Evolutionary conservation across 2,113 vertebrate genomes (phyloP), one percentile per base, ranked within the genome.

Genomic region (Vimba vimba): DNA sequence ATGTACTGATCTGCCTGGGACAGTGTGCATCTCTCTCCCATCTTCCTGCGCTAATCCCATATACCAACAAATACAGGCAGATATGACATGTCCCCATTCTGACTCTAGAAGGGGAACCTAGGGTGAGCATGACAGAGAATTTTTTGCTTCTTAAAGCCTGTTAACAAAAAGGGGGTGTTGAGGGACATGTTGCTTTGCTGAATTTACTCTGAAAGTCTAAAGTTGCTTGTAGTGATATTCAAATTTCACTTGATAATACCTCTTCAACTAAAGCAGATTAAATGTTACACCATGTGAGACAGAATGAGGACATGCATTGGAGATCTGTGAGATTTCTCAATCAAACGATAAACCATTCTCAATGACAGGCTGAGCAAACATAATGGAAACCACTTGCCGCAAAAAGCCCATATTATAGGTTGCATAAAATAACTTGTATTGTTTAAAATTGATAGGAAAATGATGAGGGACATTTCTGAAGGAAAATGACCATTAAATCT

Each of bases 301-400:
- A 92, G 92, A 92, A 92, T 89, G 88, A 92, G 91, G 90, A 76
- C 91, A 93, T 86, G n/a, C 80, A 64, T 52, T 66, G 73, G 84
- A 52, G 80, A 82, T 82, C 33, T 43, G 33, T 36, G 3, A 5
- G 19, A 33, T 36, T 69, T 69, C n/a, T 12, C 6, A 47, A 52
- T 33, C 73, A 75, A 75, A 75, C 0, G 30, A 76, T 64, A 50
- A 86, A 76, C 77, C n/a, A 17, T 55, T 60, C 19, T 55, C 27
- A 57, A 13, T 2, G 25, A 30, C 57, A 80, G 57, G 10, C 12
- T 43, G n/a, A 8, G 79, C 15, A 47, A 66, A 66, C 12, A 5
- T 66, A 81, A 64, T 25, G 36, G 4, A 66, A 68, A 23, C 43
- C 43, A 68, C 27, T 78, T 78, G 17, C 15, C 0, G 1, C 10